Conservation (phyloP, 2,797 vertebrate species). For the Hozukius guyotensis region DNA sequence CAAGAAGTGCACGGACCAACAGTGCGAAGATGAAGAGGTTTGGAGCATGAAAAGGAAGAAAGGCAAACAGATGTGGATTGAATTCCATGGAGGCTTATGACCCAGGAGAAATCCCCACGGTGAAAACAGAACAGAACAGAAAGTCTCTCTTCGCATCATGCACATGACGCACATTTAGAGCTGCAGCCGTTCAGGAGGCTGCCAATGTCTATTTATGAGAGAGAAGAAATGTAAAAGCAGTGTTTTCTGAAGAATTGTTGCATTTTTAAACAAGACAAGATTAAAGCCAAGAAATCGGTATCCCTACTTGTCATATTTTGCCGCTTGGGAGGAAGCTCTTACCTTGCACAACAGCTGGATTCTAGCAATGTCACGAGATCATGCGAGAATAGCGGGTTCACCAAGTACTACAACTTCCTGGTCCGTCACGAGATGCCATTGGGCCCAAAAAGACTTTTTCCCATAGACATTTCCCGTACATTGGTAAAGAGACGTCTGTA, state of each 20-base stretch:
- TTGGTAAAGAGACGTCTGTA: too few relatives aligned
- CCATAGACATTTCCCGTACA: too few relatives aligned
- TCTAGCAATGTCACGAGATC: too few relatives aligned
- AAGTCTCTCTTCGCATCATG: slow-evolving; percentile 17
- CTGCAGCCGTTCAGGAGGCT: not conserved
- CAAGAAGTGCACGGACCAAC: not conserved
- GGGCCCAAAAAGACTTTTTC: too few relatives aligned
- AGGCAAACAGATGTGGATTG: slow-evolving; percentile 31
- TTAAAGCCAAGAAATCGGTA: not conserved
- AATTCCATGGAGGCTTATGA: slow-evolving; percentile 38
- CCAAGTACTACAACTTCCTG: too few relatives aligned
- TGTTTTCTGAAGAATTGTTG: not conserved
- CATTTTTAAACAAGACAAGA: too few relatives aligned
- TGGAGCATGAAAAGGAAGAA: not conserved
- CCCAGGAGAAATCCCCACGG: slow-evolving; percentile 21
- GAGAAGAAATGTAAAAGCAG: not conserved
- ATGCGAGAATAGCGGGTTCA: too few relatives aligned
- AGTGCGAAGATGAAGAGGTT: not conserved
- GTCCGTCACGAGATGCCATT: too few relatives aligned
- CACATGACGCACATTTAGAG: slow-evolving; percentile 25
- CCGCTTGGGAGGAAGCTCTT: too few relatives aligned
- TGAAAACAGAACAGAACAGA: not conserved
- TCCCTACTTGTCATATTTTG: too few relatives aligned
- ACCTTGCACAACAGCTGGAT: too few relatives aligned
- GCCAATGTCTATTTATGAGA: not conserved